Evolutionary conservation across 2,888 invertebrate species (phyloP), one percentile per base, ranked within the genome.

Genomic region (Orchesella flavescens): DNA sequence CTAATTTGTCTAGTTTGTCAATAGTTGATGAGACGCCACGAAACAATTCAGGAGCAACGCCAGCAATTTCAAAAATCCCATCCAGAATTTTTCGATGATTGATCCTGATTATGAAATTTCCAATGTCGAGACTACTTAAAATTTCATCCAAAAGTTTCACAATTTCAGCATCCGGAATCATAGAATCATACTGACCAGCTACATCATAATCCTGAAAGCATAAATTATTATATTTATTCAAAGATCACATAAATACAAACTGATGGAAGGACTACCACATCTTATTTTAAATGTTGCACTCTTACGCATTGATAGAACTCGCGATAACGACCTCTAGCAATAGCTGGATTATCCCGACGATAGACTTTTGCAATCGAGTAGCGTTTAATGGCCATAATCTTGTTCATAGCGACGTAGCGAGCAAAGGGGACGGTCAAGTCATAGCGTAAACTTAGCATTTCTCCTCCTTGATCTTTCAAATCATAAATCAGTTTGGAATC

Each of bases 301-400:
- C 77, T 68, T 92, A 98, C 97, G 92, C 99, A 99, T 91, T 99
- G 99, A 91, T 97, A 99, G 91, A 99, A 99, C 90, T 99, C 99
- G 87, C 99, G 92, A 90, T 97, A 99, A 87, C 99, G 93, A 43
- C 99, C 99, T 90, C 94, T 93, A 0, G 97, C 95, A 93, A 99
- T 98, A 0, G 98, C 95, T 1, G 99, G 99, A 91, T 98, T 98
- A 90, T 99, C 99, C 87, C 99, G 92, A 74, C 99, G 92, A 90
- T 99, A 99, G 4, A 99, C 99, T 91, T 99, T 99, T 44, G 98
- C 99, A 88, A 99, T 98, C 90, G 99, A 99, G 91, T 99, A 99
- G 78, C 99, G 93, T 90, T 99, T 99, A 85, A 99, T 94, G 88
- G 93, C 95, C 61, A 93, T 93, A 72, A 99, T 95, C 91, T 99